Conservation (phyloP, 2,888 invertebrate genomes). For the Agrilus mali region DNA sequence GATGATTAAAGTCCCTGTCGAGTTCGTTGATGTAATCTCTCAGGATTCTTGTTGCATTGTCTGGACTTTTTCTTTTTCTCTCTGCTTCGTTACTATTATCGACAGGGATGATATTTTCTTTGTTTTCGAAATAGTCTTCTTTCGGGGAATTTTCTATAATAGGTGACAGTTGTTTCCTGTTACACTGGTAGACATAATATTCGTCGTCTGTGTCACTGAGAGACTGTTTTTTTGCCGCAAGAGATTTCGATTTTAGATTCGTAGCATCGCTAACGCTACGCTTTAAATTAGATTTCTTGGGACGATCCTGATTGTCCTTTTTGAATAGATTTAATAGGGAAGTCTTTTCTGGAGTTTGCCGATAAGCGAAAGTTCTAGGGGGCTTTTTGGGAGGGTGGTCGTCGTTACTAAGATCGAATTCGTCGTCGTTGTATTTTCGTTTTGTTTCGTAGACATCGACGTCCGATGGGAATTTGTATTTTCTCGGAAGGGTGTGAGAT, state of each 20-base stretch:
- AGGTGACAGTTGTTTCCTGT: constrained; percentile 59
- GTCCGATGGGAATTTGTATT: no score
- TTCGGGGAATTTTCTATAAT: constrained; percentile 65
- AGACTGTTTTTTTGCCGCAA: constrained; percentile 25
- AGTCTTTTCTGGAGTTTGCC: constrained; percentile 44
- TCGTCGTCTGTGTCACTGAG: constrained; percentile 49
- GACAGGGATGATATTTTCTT: constrained; percentile 17
- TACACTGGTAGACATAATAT: constrained; percentile 23
- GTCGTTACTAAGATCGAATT: constrained; percentile 30
- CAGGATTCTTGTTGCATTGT: constrained; percentile 27
- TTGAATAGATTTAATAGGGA: constrained; percentile 57
- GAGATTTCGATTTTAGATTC: constrained; percentile 42
- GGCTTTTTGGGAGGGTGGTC: constrained; percentile 27
- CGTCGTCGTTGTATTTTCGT: constrained; percentile 45
- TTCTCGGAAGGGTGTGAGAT: no score
- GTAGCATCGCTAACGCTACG: constrained; percentile 41
- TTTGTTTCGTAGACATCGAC: constrained; percentile 5
- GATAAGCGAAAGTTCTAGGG: constrained; percentile 33
- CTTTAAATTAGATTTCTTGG: constrained; percentile 36
- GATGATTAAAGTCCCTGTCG: constrained; percentile 22
- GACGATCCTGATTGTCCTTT: constrained; percentile 39
- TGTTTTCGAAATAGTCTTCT: constrained; percentile 45
- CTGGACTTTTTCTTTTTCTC: constrained; percentile 12
- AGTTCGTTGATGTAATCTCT: constrained; percentile 30
- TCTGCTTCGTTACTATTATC: constrained; percentile 17